Base-by-base conservation (phyloP, 2,888 invertebrate species). In the Sphecodes monilicornis region DNA sequence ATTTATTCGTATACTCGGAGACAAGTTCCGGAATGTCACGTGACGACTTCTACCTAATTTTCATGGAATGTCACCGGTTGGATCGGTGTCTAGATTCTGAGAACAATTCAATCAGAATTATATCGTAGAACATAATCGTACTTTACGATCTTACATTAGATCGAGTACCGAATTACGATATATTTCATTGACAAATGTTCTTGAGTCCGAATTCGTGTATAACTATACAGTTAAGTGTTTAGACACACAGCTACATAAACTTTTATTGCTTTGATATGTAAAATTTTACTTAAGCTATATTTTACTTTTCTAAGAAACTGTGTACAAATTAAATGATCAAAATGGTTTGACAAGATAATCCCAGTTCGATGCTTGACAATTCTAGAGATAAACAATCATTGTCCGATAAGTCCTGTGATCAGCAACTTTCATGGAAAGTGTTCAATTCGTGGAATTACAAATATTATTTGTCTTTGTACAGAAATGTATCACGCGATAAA, bases 1-100 rank as follows among this genome's bases (percentile, higher is more conserved):
- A 74, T 60, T 60, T 74, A 60, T 41, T 60, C 57, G 73, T 54
- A 60, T 60, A 57, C 36, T n/a, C 26, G 10, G 10, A 22, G 41
- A 3, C 10, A 22, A 54, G n/a, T 39, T 26, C 39, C 54, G 36
- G 36, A 73, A 54, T 26, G 36, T 66, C 39, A 73, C 36, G 54
- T n/a, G 72, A 73, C 16, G 18, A 22, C 22, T 18, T 74, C 16
- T 41, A 26, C 29, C 73, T 60, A 41, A 74, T 60, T 74, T 18
- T 41, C 39, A 26, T 13, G 18, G 57, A 36, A 60, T 29, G 4
- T 26, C 54, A 39, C 26, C 72, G 8, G 8, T 36, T 64, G 8
- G n/a, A 22, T 11, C 36, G 4, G 10, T 64, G 18, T 36, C 66
- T 11, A 22, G 18, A 32, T 36, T 32, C 36, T 16, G 3, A 22